Conservation (phyloP, 2,113 vertebrate species). For the Leuciscus idus region DNA sequence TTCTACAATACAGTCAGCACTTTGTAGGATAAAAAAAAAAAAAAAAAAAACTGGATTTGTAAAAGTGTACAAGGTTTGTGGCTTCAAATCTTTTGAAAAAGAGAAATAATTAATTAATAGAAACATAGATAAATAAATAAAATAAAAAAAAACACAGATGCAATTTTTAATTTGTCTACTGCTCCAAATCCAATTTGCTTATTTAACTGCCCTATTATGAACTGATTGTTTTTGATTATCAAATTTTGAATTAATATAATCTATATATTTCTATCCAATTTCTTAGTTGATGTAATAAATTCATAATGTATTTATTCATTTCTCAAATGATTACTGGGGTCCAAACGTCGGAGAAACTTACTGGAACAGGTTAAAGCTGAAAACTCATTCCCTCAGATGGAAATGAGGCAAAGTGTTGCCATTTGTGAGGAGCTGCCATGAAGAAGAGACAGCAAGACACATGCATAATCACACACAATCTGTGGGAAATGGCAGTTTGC, state of each 20-base stretch:
- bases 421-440: slow-evolving; percentile 37
- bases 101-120: too few relatives aligned
- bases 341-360: slow-evolving; percentile 1
- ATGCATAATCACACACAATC: slow-evolving; percentile 52
- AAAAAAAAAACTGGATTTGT: too few relatives aligned
- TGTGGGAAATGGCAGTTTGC: slow-evolving; percentile 47
- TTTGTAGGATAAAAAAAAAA: too few relatives aligned
- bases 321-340: not conserved
- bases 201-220: not conserved
- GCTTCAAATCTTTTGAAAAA: not conserved
- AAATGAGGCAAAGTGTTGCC: slow-evolving; percentile 60
- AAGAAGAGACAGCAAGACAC: slow-evolving; percentile 37
- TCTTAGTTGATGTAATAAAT: not conserved
- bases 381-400: slow-evolving; percentile 58
- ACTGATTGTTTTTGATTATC: not conserved
- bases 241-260: not conserved
- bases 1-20: not conserved
- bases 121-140: not conserved
- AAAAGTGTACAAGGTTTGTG: not conserved
- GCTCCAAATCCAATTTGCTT: not conserved
- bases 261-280: not conserved
- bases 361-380: slow-evolving; percentile 54
- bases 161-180: not conserved
- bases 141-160: not conserved
- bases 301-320: not conserved